Evolutionary conservation across 2,797 vertebrate species (phyloP).

Genomic region (Catostomus latipinnis): DNA sequence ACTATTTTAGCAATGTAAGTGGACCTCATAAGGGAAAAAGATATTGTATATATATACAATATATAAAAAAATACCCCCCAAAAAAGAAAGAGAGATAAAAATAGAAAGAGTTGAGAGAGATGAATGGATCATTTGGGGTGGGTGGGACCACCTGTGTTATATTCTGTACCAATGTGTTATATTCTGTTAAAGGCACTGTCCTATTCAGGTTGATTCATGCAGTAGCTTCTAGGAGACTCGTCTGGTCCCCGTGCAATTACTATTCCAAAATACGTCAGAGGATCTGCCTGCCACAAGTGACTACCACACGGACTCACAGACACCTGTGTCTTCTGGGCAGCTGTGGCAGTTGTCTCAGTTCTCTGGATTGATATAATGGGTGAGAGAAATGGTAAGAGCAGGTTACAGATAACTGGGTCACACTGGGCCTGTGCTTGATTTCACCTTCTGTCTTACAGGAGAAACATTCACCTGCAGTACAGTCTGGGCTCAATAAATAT

Average conservation of each 20-base stretch:
- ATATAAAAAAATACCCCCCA: no score
- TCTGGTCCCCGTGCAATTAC: slow-evolving; percentile 80
- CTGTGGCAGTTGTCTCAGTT: slow-evolving; percentile 68
- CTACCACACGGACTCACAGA: slow-evolving; percentile 57
- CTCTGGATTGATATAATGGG: slow-evolving; percentile 66
- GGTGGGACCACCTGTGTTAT: slow-evolving; percentile 66
- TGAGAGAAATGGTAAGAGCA: slow-evolving; percentile 49
- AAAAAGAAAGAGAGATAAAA: background rate
- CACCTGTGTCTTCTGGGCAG: slow-evolving; percentile 75
- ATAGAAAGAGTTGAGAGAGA: slow-evolving; percentile 14
- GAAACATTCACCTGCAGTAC: slow-evolving; percentile 14
- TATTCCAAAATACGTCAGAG: slow-evolving; percentile 79
- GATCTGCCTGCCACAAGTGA: slow-evolving; percentile 69
- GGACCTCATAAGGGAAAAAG: no score
- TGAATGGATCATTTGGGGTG: slow-evolving; percentile 25
- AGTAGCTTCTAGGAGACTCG: slow-evolving; percentile 73
- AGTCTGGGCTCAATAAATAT: background rate
- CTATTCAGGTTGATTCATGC: slow-evolving; percentile 80
- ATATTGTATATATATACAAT: no score
- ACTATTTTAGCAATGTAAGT: no score
- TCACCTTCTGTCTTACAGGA: slow-evolving; percentile 52
- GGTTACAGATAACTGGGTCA: slow-evolving; percentile 75
- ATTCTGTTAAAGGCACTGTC: slow-evolving; percentile 68
- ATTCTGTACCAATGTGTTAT: slow-evolving; percentile 63
- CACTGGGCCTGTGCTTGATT: slow-evolving; percentile 63